Base-by-base conservation (phyloP, 1,140 invertebrate species). In the Brachionus asplanchnoidis region DNA sequence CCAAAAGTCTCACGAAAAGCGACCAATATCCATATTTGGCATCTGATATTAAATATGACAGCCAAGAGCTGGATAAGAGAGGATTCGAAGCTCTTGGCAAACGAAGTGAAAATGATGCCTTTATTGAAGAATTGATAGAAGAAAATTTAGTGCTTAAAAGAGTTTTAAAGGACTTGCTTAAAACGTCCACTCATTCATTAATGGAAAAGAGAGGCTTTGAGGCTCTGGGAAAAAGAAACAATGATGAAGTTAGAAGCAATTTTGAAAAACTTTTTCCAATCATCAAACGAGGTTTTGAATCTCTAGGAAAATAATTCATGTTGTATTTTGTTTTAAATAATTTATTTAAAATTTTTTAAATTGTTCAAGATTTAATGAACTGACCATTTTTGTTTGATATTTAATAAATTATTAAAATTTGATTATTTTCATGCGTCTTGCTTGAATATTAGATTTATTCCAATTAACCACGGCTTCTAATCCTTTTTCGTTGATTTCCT, bases 201-300 rank as follows among this genome's bases (percentile, higher is more conserved):
- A 40, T 42, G 12, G 68, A 73, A 73, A 73, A 73, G 36, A 14
- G 68, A 40, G 68, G 68, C 20, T 77, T 77, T 32, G 73, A 77
- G 20, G 42, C 73, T 26, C 42, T 77, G 73, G 73, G 73, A 23
- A 77, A 77, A 77, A 23, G 73, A 77, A 50, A 9, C 73, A 4
- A 77, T 14, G 20, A 50, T 20, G 73, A 77, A 11, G 6, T 26
- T 1, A 75, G 12, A 44, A 75, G 11, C 20, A 42, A 75, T 42
- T 40, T 75, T 11, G 73, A 46, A 32, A 77, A 77, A 28, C n/a
- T 50, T 6, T 77, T 77, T 50, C 46, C 44, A 46, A 20, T 50
- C 7, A 26, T 50, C n/a, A 77, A 77, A 77, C 26, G 73, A 77
- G 73, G 73, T 14, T 77, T 77, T 32, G 73, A 77, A 77, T 23